These are phyloP conservation scores for Dromius quadrimaculatus DNA, from an alignment of 2,888 invertebrate species.

Conservation along the genomic window DNA sequence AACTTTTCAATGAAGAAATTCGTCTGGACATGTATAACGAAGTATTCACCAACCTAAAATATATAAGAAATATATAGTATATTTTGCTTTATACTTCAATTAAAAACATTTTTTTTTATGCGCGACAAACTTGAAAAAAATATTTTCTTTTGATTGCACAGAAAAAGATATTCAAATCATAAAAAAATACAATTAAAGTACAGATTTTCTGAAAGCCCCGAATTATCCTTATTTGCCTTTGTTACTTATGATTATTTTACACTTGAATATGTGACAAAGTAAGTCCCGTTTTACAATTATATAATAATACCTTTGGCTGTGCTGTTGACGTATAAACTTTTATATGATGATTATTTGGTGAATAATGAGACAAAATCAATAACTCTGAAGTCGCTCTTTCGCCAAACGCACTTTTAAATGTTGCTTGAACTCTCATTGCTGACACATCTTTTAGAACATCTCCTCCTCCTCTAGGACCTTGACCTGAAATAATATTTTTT, in stretches of 20 bases:
- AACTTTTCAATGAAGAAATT: slow-evolving; percentile 91
- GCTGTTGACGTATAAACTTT: slow-evolving; percentile 88
- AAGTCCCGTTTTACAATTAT: no score
- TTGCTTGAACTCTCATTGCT: slow-evolving; percentile 77
- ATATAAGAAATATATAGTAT: background rate
- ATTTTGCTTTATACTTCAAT: no score
- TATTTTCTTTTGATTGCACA: no score
- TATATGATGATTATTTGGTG: slow-evolving; percentile 85
- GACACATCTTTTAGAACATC: slow-evolving; percentile 76
- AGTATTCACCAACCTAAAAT: slow-evolving; percentile 88
- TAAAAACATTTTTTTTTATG: no score
- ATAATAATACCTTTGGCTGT: slow-evolving; percentile 73
- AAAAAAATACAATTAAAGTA: no score
- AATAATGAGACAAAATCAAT: slow-evolving; percentile 82
- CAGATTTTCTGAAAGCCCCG: no score
- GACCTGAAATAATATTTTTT: slow-evolving; percentile 16
- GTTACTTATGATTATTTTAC: no score
- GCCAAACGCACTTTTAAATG: slow-evolving; percentile 77
- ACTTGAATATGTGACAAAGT: no score
- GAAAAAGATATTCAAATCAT: no score
- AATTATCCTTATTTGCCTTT: no score
- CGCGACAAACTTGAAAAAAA: no score
- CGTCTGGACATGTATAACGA: slow-evolving; percentile 92
- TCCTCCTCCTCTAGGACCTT: slow-evolving; percentile 69
- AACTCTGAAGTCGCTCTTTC: slow-evolving; percentile 77